Percentiles rank a stretch among this genome's conserved stretches.
phyloP scores from a whole-genome alignment of 2,797 vertebrate genomes.

The Falco biarmicus region DNA sequence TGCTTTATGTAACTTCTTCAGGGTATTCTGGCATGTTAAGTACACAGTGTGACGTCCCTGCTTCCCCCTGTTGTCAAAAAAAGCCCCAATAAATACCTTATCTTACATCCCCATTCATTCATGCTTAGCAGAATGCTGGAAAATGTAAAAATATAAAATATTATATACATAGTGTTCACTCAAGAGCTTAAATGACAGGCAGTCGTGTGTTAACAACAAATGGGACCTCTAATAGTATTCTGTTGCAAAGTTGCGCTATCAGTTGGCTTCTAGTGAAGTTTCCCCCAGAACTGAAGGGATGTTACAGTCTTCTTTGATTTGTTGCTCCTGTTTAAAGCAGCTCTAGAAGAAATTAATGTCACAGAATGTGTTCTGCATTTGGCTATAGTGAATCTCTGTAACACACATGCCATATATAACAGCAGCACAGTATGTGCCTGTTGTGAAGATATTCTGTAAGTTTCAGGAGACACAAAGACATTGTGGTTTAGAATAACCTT shows the following conservation, averaged over 20 bases:
- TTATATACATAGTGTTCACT: neutral
- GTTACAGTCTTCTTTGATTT: neutral
- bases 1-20: neutral
- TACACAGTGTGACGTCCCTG: neutral
- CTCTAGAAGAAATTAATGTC: neutral
- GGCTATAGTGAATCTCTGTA: neutral
- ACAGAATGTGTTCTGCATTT: neutral
- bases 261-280: neutral
- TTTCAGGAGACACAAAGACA: neutral
- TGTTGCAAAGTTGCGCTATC: neutral
- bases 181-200: neutral
- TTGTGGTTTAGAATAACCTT: neutral
- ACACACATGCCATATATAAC: neutral
- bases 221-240: too few species aligned
- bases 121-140: neutral
- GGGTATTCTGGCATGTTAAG: neutral
- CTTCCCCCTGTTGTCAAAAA: neutral
- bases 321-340: neutral
- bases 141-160: neutral
- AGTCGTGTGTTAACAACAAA: neutral
- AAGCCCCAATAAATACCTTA: neutral
- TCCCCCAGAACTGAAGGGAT: neutral
- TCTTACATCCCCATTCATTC: neutral
- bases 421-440: neutral
- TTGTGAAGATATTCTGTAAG: neutral